Evolutionary conservation across 2,797 vertebrate genomes (phyloP).

Genomic region (Taeniopygia guttata): DNA sequence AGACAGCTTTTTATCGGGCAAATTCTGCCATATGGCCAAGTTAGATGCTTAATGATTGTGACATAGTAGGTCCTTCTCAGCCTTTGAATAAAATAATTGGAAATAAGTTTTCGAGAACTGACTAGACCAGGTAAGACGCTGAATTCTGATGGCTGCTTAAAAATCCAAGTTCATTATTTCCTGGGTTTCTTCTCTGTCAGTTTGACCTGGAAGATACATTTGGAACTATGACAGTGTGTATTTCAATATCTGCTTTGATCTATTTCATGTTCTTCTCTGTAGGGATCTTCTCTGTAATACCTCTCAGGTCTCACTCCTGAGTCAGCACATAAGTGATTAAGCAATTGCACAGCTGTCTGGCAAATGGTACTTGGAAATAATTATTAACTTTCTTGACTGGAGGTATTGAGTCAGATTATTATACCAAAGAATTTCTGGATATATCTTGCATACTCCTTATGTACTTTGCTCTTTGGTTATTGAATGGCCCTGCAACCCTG

Average conservation of each 20-base stretch:
- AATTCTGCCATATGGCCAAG: background rate
- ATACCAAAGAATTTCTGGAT: conserved; percentile 13
- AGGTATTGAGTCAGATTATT: conserved; percentile 29
- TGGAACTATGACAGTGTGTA: background rate
- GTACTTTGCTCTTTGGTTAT: background rate
- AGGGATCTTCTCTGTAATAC: background rate
- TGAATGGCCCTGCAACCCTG: background rate
- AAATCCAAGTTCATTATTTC: background rate
- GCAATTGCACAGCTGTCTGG: background rate
- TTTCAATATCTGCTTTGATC: conserved; percentile 10
- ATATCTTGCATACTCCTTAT: background rate
- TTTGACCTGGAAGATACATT: background rate
- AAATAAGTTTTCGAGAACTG: background rate
- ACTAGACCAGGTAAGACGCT: background rate
- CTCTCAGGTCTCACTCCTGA: conserved; percentile 30
- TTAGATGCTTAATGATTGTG: background rate
- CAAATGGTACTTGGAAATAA: conserved; percentile 30
- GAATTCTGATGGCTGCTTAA: background rate
- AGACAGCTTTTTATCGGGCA: background rate
- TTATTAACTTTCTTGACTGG: conserved; percentile 26
- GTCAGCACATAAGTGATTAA: conserved; percentile 15
- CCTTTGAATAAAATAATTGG: background rate
- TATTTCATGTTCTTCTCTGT: background rate
- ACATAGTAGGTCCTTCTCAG: background rate
- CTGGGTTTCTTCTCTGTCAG: background rate